phyloP scores from a whole-genome alignment of 2,888 invertebrate species.

The Drosophila paranaensis region DNA sequence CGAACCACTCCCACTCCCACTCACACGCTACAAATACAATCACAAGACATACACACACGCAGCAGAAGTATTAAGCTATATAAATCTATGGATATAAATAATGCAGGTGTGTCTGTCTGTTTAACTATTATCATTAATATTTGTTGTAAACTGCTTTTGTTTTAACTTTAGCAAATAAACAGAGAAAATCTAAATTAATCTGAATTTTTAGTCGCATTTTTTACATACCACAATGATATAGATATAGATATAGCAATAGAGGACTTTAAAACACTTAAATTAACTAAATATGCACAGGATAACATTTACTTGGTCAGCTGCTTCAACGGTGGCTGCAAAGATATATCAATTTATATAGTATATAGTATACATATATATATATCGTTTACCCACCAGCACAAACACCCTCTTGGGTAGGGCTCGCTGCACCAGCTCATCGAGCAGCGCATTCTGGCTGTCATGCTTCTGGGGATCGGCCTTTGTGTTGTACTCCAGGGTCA shows the following conservation, averaged over 20 bases:
- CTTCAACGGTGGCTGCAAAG: slow-evolving; percentile 78
- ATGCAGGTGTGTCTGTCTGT: slow-evolving; percentile 30
- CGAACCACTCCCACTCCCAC: slow-evolving; percentile 18
- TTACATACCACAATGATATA: slow-evolving; percentile 50
- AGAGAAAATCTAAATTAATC: slow-evolving; percentile 1
- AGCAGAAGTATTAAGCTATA: slow-evolving; percentile 71
- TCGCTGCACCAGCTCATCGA: slow-evolving; percentile 83
- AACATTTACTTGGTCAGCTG: slow-evolving; percentile 73
- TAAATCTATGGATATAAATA: slow-evolving; percentile 62
- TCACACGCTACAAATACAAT: slow-evolving; percentile 32
- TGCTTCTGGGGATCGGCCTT: slow-evolving; percentile 82
- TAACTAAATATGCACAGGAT: slow-evolving; percentile 36
- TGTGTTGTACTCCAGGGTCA: slow-evolving; percentile 83
- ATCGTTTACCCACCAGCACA: slow-evolving; percentile 80
- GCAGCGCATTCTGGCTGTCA: slow-evolving; percentile 80
- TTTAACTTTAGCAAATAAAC: slow-evolving; percentile 61
- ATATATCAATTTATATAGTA: too few species aligned
- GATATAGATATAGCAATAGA: slow-evolving; percentile 22
- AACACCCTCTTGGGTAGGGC: slow-evolving; percentile 85
- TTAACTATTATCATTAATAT: slow-evolving; percentile 19
- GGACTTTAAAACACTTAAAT: slow-evolving; percentile 71
- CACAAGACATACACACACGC: slow-evolving; percentile 38
- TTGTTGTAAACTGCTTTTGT: slow-evolving; percentile 35
- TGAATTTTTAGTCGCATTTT: slow-evolving; percentile 40
- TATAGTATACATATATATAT: background rate